Evolutionary conservation across 2,113 vertebrate genomes (phyloP), one percentile per base, ranked within the genome.

Genomic region (Notothenia rossii): DNA sequence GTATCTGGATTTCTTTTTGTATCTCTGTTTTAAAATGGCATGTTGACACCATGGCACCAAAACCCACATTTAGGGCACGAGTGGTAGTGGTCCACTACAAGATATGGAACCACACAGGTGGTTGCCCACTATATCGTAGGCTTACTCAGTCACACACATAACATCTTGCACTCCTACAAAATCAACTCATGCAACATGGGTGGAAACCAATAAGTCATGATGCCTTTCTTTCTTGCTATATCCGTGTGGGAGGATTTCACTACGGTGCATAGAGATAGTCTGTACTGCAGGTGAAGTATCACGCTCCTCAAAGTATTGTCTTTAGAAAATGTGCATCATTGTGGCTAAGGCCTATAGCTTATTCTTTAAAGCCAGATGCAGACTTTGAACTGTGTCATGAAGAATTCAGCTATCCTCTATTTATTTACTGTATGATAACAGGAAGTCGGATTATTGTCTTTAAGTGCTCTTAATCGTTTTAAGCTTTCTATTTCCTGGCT

Each of bases 171-270:
- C 88, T 64, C 86, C 82, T 68, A 88, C 85, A 73, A 71, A 73
- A 70, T 70, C 63, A 43, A 79, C 77, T 81, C 77, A 85, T 64
- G 40, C 78, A 79, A 46, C 77, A 84, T 45, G 72, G 55, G 65
- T 70, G 72, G 65, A 82, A 86, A 75, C 87, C 78, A 43, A 69
- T 60, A 84, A 77, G 81, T 80, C 81, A 81, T 66, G 71, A 76
- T 71, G 71, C 51, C 46, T 64, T 75, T 86, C 74, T 72, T 84
- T 77, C 72, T 81, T 86, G 72, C 82, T 65, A 75, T 72, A 77
- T 76, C 9, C 70, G 55, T 85, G 87, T 86, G 64, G 80, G 82
- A 80, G 71, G 74, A 70, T 72, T 90, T 85, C 65, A 83, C 77
- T 79, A 84, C 61, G 63, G 53, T 14, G 77, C 15, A 33, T 46